Evolutionary conservation across 2,888 invertebrate species (phyloP).

Genomic region (Epistrophe grossulariae): DNA sequence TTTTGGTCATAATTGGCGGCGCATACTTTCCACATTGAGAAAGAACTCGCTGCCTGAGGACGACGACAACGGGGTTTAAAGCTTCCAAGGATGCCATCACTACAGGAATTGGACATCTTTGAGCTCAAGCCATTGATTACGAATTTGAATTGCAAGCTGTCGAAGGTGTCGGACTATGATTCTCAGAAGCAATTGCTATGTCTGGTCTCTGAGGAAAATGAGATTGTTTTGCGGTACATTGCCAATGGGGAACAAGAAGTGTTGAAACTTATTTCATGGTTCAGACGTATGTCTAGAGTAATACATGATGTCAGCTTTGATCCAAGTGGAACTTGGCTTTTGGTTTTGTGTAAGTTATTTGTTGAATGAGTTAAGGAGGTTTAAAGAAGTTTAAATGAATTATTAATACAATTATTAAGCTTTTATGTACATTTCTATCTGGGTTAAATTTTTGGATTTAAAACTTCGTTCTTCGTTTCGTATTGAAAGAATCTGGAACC

Average conservation of each 20-base stretch:
- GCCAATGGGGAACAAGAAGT: constrained; percentile 81
- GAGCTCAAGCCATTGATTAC: constrained; percentile 82
- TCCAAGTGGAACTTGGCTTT: constrained; percentile 87
- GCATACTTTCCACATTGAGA: constrained; percentile 32
- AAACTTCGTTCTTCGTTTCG: too few relatives aligned
- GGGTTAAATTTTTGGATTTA: too few relatives aligned
- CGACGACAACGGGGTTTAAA: neutral
- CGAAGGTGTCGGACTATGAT: constrained; percentile 82
- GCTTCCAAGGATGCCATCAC: constrained; percentile 69
- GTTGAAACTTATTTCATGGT: constrained; percentile 83
- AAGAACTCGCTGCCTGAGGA: constrained; percentile 13
- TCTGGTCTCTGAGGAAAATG: constrained; percentile 83
- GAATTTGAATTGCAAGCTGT: constrained; percentile 83
- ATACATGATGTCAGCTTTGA: constrained; percentile 92
- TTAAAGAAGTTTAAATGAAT: too few relatives aligned
- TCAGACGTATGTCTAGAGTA: constrained; percentile 81
- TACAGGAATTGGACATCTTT: constrained; percentile 80
- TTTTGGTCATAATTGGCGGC: constrained; percentile 43
- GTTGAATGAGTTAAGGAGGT: neutral
- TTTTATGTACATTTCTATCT: too few relatives aligned
- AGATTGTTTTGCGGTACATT: constrained; percentile 82
- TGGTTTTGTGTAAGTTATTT: constrained; percentile 84
- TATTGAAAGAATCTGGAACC: too few relatives aligned
- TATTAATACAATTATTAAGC: too few relatives aligned
- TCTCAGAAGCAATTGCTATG: constrained; percentile 82